Evolutionary conservation across 2,888 invertebrate species (phyloP), one percentile per base, ranked within the genome.

Genomic region (Lasiommata megera): DNA sequence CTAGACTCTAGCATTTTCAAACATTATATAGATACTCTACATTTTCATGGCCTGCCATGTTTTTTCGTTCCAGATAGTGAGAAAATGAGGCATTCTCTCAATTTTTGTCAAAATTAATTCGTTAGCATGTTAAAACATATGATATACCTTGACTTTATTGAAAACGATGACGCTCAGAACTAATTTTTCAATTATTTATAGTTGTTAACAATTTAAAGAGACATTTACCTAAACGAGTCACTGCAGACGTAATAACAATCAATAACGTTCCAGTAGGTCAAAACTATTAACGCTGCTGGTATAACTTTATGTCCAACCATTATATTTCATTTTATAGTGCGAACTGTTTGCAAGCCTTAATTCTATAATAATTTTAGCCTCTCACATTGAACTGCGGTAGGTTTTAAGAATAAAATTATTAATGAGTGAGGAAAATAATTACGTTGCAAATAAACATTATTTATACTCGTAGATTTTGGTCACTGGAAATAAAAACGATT

Each of bases 251-350:
- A 54, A 56, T 54, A 63, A 58, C 50, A 55, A 62, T 65, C 58
- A 58, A 61, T 62, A 55, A 60, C 50, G 34, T 58, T 55, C 55
- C 53, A 64, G 58, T 66, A 59, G 64, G 59, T 61, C 57, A 60
- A 52, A 59, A 62, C 61, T 64, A 62, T 65, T 61, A 62, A 59
- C 58, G 34, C 34, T 40, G 17, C n/a, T n/a, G n/a, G n/a, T 31
- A 17, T 40, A 41, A 56, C 52, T 65, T 63, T 65, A 65, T 54
- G 58, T 53, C 40, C 44, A 8, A 28, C 41, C 43, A 60, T 62
- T 60, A 61, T 58, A 52, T 43, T n/a, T 61, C 51, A 58, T 29
- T 58, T 60, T 56, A 61, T 52, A 55, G 54, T 55, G 61, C 47
- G 48, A 58, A 43, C 29, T 18, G 14, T 40, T 40, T 29, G 11